These are phyloP conservation scores for Mesocricetus auratus DNA, from an alignment of 2,113 vertebrate genomes.

Conservation along the genomic window DNA sequence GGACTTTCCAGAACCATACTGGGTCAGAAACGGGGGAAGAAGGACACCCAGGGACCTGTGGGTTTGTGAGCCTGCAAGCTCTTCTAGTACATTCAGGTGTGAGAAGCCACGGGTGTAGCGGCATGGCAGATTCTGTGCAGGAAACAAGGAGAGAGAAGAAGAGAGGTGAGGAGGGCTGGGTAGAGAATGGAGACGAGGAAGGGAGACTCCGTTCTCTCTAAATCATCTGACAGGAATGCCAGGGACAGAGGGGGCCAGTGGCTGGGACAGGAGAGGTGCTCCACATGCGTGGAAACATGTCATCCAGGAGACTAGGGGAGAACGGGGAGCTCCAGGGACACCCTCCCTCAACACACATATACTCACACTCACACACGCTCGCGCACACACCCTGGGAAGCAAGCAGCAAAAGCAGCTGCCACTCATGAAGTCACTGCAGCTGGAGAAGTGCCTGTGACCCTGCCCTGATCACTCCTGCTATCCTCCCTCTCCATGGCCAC, in stretches of 20 bases:
- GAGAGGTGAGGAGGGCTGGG: background rate
- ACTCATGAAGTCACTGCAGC: no score
- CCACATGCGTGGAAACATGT: background rate
- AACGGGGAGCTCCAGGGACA: background rate
- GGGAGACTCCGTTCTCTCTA: background rate
- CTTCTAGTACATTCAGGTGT: background rate
- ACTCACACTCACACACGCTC: no score
- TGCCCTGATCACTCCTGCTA: background rate
- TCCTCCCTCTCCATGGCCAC: background rate
- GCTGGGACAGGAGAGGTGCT: background rate
- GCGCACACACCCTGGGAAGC: background rate
- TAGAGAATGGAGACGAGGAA: background rate
- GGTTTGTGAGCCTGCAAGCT: no score
- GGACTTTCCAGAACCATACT: background rate
- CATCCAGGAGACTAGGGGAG: background rate
- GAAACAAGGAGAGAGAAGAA: background rate
- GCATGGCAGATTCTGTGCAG: background rate
- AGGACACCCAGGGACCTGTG: background rate
- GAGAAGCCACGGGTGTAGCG: background rate
- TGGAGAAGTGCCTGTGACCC: background rate
- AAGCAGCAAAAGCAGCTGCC: background rate
- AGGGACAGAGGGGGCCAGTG: background rate
- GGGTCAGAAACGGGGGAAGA: fast-evolving
- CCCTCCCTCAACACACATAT: background rate
- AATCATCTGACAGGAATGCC: background rate